Base-by-base conservation (phyloP, 2,888 invertebrate species). In the Drosophila meridiana region DNA sequence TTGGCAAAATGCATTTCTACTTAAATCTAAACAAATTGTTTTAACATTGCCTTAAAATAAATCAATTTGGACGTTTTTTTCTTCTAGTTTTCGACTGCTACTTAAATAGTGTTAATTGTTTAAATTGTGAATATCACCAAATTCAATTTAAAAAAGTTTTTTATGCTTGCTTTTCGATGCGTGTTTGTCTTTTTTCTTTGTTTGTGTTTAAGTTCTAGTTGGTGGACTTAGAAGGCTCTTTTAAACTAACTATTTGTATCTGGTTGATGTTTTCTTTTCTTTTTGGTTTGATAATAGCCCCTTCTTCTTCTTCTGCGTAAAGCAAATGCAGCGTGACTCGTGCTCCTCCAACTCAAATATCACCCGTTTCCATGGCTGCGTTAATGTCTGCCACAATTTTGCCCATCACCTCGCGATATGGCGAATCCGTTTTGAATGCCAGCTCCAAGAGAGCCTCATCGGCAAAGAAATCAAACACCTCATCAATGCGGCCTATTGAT, bases 401-500 rank as follows among this genome's bases (percentile, higher is more conserved):
- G 3, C 94, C 94, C 91, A 96, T 94, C 8, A 94, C 91, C 53
- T 95, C 95, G 69, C 94, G 94, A 91, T 95, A 95, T 56, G 95
- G 94, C 8, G 95, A 95, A 80, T 95, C 94, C 42, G 94, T 91
- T 74, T 94, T 94, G 90, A 96, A 96, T 52, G 93, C 92, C 11
- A 86, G 91, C 83, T 96, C 96, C 86, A 96, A 92, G 77, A 96
- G 94, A 32, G 94, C 92, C 53, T 95, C 94, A 85, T 95, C 94
- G 60, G 94, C 92, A 85, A 96, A 96, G 90, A 96, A 96, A 62
- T 93, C 93, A 74, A 97, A 97, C 28, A 97, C 96, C 87, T 95
- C 95, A 89, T 97, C 96, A 83, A 97, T 96, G 59, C 97, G 94
- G 52, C 94, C 94, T 59, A 96, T 92, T 0, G 97, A 96, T 92